phyloP scores from a whole-genome alignment of 2,888 invertebrate genomes.

The Phaonia tiefii region DNA sequence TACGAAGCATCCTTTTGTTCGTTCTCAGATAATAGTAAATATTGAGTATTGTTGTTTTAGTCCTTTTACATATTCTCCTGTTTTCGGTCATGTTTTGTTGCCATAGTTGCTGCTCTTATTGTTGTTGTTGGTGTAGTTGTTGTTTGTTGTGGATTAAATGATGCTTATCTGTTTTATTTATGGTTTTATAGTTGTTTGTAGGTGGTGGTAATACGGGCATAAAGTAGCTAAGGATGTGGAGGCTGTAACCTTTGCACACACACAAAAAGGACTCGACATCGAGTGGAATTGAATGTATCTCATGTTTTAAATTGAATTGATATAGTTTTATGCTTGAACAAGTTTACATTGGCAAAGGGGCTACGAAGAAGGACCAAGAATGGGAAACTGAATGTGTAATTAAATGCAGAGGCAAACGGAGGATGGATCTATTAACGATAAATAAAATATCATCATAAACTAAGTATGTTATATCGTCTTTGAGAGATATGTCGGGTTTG shows the following conservation, averaged over 20 bases:
- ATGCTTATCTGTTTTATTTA: conserved; percentile 60
- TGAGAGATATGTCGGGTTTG: no score
- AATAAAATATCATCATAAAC: no score
- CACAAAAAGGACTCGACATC: neutral
- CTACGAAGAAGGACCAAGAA: no score
- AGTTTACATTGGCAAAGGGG: neutral
- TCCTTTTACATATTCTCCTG: neutral
- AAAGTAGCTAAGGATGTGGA: neutral
- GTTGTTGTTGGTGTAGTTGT: conserved; percentile 12
- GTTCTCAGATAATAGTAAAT: conserved; percentile 25
- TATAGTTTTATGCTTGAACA: neutral
- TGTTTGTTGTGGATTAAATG: conserved; percentile 46
- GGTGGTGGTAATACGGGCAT: conserved; percentile 13
- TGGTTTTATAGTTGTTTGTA: conserved; percentile 39
- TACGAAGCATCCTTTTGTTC: conserved; percentile 6
- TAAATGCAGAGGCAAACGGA: no score
- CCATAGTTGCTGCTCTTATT: neutral
- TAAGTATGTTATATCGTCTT: no score
- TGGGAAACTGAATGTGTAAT: no score
- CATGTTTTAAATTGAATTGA: conserved; percentile 29
- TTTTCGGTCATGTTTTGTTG: neutral
- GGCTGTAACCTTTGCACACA: conserved; percentile 21
- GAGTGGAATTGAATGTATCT: conserved; percentile 27
- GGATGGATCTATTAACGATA: no score
- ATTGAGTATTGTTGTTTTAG: conserved; percentile 18